Evolutionary conservation across 2,113 vertebrate genomes (phyloP).

Genomic region (Ptilorrhoa leucosticta): DNA sequence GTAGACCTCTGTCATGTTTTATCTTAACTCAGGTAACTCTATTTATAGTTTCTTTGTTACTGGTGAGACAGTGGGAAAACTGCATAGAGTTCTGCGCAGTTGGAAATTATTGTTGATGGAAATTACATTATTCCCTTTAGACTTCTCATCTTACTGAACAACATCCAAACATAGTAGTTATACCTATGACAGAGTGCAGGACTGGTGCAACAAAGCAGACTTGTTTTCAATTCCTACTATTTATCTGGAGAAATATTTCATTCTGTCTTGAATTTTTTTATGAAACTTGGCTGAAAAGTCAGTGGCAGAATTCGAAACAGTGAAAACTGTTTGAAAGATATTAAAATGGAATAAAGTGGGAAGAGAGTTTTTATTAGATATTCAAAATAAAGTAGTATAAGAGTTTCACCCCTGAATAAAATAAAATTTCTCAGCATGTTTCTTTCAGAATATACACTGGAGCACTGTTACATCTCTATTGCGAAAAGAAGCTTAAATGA

Average conservation of each 20-base stretch:
- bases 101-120: not conserved
- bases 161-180: not conserved
- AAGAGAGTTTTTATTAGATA: not conserved
- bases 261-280: not conserved
- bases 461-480: not conserved
- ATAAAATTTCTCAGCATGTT: not conserved
- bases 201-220: not conserved
- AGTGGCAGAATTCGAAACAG: not conserved
- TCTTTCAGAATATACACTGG: not conserved
- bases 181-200: not conserved
- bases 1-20: not conserved
- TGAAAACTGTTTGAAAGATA: not conserved
- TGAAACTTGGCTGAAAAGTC: not conserved
- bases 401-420: not conserved
- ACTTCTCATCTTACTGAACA: not conserved
- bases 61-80: not conserved
- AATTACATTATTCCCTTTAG: not conserved
- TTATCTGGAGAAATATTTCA: not conserved
- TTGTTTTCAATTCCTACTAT: not conserved
- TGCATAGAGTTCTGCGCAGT: not conserved
- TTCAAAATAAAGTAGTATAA: not conserved
- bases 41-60: not conserved
- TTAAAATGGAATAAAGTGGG: not conserved
- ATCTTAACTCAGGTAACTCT: not conserved
- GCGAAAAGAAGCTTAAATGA: not conserved